Base-by-base conservation (phyloP, 2,797 vertebrate genomes). In the Epinephelus malabaricus region DNA sequence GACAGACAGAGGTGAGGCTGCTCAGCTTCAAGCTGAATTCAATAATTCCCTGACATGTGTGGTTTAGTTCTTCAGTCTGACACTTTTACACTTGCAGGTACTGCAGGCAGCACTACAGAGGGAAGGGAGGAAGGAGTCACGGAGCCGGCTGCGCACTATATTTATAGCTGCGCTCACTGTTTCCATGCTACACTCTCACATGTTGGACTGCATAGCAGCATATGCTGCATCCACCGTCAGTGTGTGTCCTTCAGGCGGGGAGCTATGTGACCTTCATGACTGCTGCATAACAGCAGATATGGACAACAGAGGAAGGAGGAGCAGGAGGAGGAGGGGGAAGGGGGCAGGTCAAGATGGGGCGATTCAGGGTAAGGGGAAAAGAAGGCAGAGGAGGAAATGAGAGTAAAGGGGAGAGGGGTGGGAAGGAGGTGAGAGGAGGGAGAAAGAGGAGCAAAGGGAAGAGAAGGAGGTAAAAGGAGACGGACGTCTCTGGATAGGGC, bases 91-190 rank as follows among this genome's bases (percentile, higher is more conserved):
- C 65, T 55, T 27, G 11, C 78, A 81, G 87, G 79, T 90, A 60
- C 27, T 73, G 78, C 82, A 62, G 62, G 60, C 67, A 34, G 82
- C 65, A 6, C 50, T 46, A 25, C 65, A 49, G 55, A 71, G 75
- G 17, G 43, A 30, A 46, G 59, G 49, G 46, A 73, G 83, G 65
- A 73, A 49, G 79, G 69, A 74, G 30, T 30, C 47, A 10, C 21
- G 0, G 55, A 46, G 69, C 46, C 18, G 25, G 40, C 80, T 59
- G 63, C 54, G 17, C 43, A 1, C 69, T 88, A 13, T 93, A 92
- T 92, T 92, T 92, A 90, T 92, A 92, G 88, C 88, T 40, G 64
- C 80, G 30, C 85, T 90, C 81, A 38, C 85, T 90, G 91, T 88
- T 82, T 89, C 84, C 78, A 83, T 78, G 88, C 85, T 85, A 46